Conservation (phyloP, 2,113 vertebrate genomes). For the Pipa parva region DNA sequence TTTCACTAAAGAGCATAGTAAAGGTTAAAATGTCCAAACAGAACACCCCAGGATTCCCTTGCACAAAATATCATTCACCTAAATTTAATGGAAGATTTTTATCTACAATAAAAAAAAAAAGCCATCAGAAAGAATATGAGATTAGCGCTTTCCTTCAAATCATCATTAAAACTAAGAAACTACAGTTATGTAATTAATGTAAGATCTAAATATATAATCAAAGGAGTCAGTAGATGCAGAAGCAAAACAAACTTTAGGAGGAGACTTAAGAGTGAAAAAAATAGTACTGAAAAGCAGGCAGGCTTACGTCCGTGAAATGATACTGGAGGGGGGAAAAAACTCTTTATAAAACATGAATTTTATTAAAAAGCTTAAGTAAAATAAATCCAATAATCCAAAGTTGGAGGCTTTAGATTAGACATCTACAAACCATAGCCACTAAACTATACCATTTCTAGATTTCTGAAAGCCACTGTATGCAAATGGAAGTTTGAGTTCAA, state of each 20-base stretch:
- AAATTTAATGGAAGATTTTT: constrained; percentile 32
- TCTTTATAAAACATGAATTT: no score
- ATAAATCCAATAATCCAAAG: no score
- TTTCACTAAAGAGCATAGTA: neutral
- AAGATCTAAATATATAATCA: constrained; percentile 1
- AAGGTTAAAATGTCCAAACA: constrained; percentile 11
- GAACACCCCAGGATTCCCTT: constrained; percentile 12
- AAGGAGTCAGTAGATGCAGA: neutral
- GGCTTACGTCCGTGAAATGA: no score
- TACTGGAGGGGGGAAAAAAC: no score
- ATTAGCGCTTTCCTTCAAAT: constrained; percentile 23
- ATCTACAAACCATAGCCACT: no score
- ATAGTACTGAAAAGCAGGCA: neutral
- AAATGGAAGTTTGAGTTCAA: no score
- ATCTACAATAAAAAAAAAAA: neutral
- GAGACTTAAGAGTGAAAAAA: neutral
- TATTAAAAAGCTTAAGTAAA: no score
- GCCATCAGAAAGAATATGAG: constrained; percentile 30
- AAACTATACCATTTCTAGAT: no score
- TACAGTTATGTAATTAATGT: constrained; percentile 20
- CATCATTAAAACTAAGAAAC: constrained; percentile 18
- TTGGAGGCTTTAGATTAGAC: no score
- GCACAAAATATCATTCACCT: constrained; percentile 21
- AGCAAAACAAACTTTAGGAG: neutral
- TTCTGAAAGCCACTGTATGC: no score